Evolutionary conservation across 2,888 invertebrate genomes (phyloP).

Genomic region (Drosophila tanythrix): DNA sequence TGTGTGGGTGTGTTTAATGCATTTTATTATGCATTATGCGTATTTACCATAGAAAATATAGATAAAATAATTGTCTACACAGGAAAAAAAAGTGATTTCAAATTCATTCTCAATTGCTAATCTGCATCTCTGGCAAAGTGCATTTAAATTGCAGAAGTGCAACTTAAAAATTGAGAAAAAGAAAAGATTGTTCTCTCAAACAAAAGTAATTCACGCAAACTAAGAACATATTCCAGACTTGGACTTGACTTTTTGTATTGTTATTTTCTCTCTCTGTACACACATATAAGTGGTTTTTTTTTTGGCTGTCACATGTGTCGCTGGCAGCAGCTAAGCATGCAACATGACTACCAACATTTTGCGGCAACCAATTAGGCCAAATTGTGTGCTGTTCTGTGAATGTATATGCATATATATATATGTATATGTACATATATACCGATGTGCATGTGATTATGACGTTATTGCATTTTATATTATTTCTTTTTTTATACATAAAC

Average conservation of each 20-base stretch:
- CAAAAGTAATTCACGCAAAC: neutral
- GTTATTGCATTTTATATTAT: slow-evolving; percentile 32
- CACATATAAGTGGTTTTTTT: slow-evolving; percentile 18
- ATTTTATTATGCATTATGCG: slow-evolving; percentile 59
- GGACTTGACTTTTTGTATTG: neutral
- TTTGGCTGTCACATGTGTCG: slow-evolving; percentile 54
- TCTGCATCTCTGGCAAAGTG: too few species aligned
- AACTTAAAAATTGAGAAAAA: neutral
- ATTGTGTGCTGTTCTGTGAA: slow-evolving; percentile 44
- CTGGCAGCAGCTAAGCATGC: slow-evolving; percentile 31
- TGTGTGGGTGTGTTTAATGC: slow-evolving; percentile 20
- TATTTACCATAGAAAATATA: slow-evolving; percentile 55
- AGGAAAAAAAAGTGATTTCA: neutral
- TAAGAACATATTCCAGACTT: neutral
- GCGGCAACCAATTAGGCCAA: slow-evolving; percentile 71
- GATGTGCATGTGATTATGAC: slow-evolving; percentile 40
- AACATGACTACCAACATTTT: slow-evolving; percentile 47
- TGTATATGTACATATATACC: neutral
- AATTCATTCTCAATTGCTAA: neutral
- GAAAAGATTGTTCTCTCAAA: neutral
- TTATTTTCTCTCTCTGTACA: neutral
- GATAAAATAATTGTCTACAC: neutral
- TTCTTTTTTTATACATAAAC: slow-evolving; percentile 34
- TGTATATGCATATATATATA: neutral
- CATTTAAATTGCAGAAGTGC: neutral